Conservation (phyloP, 2,888 invertebrate species). For the Disparrhopalites patrizii region DNA sequence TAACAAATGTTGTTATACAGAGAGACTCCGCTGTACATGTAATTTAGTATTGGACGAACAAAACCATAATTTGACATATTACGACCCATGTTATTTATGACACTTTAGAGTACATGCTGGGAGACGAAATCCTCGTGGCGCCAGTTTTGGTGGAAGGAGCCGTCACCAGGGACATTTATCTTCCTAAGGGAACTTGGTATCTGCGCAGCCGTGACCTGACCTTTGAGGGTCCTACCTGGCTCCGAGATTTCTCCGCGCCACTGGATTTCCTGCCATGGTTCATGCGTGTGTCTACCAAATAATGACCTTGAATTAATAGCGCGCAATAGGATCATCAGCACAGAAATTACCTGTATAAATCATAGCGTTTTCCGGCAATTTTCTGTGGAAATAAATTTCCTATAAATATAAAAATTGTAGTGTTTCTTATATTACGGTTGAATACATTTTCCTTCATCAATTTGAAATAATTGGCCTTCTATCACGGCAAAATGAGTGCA, state of each 20-base stretch:
- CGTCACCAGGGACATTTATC: conserved; percentile 64
- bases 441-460: too few relatives aligned
- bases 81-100: conserved; percentile 34
- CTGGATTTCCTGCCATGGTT: conserved; percentile 69
- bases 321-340: too few relatives aligned
- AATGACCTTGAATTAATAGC: too few relatives aligned
- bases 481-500: too few relatives aligned
- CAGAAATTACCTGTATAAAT: too few relatives aligned
- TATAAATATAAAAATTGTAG: too few relatives aligned
- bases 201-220: conserved; percentile 34
- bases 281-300: conserved; percentile 37
- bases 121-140: conserved; percentile 71
- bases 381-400: too few relatives aligned
- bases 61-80: background rate
- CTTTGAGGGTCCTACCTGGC: conserved; percentile 61
- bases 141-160: conserved; percentile 66
- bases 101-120: conserved; percentile 69
- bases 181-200: conserved; percentile 69
- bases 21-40: background rate
- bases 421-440: too few relatives aligned
- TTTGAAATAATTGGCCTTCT: too few relatives aligned
- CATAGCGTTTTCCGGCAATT: too few relatives aligned
- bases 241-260: conserved; percentile 64
- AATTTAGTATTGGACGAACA: too few relatives aligned
- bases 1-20: background rate